Evolutionary conservation across 2,797 vertebrate species (phyloP).

Genomic region (Onychomys leucogaster): DNA sequence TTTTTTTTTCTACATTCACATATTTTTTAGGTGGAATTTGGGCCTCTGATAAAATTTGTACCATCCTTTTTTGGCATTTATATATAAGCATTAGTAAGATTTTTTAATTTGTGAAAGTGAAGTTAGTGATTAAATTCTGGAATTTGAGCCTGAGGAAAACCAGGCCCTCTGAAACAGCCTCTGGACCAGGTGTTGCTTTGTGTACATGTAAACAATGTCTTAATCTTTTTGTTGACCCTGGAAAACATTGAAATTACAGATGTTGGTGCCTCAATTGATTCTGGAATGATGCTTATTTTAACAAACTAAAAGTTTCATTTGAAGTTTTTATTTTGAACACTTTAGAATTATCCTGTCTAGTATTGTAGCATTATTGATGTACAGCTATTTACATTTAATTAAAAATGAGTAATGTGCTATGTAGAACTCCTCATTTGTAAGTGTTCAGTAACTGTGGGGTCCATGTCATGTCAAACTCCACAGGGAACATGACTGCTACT

Average conservation of each 20-base stretch:
- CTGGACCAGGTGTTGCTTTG: not conserved
- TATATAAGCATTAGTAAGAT: not conserved
- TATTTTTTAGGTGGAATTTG: slow-evolving; percentile 17
- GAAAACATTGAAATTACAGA: not conserved
- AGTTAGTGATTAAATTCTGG: slow-evolving; percentile 17
- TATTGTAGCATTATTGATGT: not conserved
- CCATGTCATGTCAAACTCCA: not conserved
- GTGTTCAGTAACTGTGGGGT: not conserved
- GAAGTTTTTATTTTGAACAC: not conserved
- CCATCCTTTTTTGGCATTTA: not conserved
- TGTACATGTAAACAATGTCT: not conserved
- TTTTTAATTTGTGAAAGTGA: slow-evolving; percentile 12
- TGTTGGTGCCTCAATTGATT: not conserved
- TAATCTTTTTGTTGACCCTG: not conserved
- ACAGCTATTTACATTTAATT: not conserved
- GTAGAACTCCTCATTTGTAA: not conserved
- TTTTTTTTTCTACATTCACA: not conserved
- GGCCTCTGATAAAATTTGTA: not conserved
- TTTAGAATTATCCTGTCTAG: not conserved
- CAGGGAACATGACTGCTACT: not conserved
- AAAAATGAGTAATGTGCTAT: not conserved
- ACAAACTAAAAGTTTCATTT: not conserved
- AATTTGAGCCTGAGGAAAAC: not conserved
- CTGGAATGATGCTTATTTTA: not conserved
- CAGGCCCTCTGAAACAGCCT: not conserved